phyloP scores from a whole-genome alignment of 2,797 vertebrate species.

The Tragopan temminckii region DNA sequence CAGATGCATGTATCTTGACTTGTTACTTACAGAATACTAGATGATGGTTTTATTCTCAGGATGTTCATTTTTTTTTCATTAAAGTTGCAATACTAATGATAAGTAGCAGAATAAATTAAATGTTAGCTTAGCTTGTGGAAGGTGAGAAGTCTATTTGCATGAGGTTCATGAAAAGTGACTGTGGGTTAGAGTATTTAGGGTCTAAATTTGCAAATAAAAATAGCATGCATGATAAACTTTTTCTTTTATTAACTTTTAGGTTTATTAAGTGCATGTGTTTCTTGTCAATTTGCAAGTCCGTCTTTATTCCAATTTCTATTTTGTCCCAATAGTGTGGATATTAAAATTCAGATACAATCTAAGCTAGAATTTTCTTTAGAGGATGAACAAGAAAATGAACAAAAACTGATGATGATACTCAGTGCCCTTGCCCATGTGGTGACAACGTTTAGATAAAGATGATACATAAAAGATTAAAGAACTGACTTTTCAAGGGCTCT shows the following conservation, averaged over 20 bases:
- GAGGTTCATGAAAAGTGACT: not conserved
- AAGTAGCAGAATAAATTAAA: not conserved
- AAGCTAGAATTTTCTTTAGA: not conserved
- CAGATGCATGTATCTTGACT: not conserved
- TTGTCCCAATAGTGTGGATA: not conserved
- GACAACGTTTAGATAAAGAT: constrained; percentile 61
- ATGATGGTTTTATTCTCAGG: not conserved
- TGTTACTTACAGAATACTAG: not conserved
- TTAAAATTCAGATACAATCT: not conserved
- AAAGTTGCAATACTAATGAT: not conserved
- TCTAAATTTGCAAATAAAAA: not conserved
- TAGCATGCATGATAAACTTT: accelerated
- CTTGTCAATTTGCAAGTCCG: not conserved
- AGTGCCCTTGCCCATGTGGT: constrained; percentile 23
- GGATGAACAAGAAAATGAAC: constrained; percentile 3
- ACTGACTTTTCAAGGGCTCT: constrained; percentile 57
- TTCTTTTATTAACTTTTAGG: not conserved
- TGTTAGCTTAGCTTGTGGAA: not conserved
- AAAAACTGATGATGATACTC: not conserved
- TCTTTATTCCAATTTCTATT: not conserved
- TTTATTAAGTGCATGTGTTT: not conserved
- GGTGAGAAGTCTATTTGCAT: not conserved
- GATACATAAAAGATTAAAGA: constrained; percentile 70
- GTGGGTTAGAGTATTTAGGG: not conserved
- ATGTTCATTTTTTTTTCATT: not conserved